phyloP scores from a whole-genome alignment of 2,797 vertebrate species.

The Phyllotis vaccarum region DNA sequence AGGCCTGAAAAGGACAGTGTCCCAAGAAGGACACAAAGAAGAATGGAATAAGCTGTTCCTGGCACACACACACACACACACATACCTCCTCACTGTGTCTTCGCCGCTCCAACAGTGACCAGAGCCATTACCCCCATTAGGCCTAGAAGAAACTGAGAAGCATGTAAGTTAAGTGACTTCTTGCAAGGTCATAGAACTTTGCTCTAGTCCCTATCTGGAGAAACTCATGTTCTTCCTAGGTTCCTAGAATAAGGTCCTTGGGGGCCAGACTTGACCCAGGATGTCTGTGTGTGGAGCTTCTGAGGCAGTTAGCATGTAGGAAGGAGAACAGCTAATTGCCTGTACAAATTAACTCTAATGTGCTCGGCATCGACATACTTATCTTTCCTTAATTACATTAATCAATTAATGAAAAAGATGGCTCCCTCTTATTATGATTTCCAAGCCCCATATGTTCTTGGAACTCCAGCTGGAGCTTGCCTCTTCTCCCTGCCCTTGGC shows the following conservation, averaged over 20 bases:
- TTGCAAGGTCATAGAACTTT: neutral
- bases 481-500: slow-evolving; percentile 37
- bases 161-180: neutral
- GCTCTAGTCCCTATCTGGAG: neutral
- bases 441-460: slow-evolving; percentile 70
- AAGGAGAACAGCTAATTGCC: slow-evolving; percentile 83
- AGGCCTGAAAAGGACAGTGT: neutral
- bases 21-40: neutral
- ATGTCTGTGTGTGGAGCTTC: slow-evolving; percentile 41
- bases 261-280: neutral
- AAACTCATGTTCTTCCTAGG: neutral
- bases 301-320: slow-evolving; percentile 75
- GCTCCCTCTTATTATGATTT: slow-evolving; percentile 75
- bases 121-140: neutral
- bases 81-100: neutral
- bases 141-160: slow-evolving; percentile 1
- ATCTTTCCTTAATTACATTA: slow-evolving; percentile 86
- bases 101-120: neutral
- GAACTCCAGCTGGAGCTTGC: slow-evolving; percentile 21
- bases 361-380: slow-evolving; percentile 76
- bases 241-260: neutral
- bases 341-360: slow-evolving; percentile 87
- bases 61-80: too few relatives aligned
- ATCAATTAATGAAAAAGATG: slow-evolving; percentile 86
- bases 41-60: neutral